phyloP scores from a whole-genome alignment of 2,888 invertebrate species.

The Leptinotarsa haldemani region DNA sequence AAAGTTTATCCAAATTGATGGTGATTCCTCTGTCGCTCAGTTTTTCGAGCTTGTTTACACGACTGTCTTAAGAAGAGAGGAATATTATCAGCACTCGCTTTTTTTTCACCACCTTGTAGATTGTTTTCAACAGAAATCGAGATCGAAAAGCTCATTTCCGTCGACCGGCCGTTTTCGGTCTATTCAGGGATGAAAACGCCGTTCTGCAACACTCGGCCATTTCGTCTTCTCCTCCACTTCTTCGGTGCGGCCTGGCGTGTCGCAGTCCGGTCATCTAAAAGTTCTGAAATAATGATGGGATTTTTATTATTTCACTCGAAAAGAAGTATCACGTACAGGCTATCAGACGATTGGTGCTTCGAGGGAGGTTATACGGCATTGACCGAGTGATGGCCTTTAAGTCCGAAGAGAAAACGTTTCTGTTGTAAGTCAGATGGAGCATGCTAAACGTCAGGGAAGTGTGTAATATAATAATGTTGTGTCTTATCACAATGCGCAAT shows the following conservation, averaged over 20 bases:
- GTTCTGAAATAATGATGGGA: conserved; percentile 36
- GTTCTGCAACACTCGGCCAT: conserved; percentile 31
- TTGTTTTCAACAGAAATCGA: conserved; percentile 27
- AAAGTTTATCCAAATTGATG: too few species aligned
- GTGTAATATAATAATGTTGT: too few species aligned
- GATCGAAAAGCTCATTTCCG: conserved; percentile 44
- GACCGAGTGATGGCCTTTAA: conserved; percentile 15
- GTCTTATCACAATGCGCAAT: too few species aligned
- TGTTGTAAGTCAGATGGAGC: too few species aligned
- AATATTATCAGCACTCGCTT: background rate
- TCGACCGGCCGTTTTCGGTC: conserved; percentile 40
- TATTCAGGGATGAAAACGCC: conserved; percentile 42
- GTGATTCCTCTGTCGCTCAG: too few species aligned
- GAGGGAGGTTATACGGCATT: conserved; percentile 10
- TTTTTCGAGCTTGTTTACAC: too few species aligned
- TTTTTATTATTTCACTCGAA: conserved; percentile 33
- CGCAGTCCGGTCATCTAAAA: conserved; percentile 17
- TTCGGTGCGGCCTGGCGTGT: conserved; percentile 17
- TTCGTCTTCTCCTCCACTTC: conserved; percentile 19
- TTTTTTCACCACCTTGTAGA: background rate
- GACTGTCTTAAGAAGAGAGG: too few species aligned
- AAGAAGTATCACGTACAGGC: conserved; percentile 21
- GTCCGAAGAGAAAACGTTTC: background rate
- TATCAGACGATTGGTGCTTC: conserved; percentile 20
- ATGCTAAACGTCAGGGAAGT: too few species aligned